Conservation (phyloP, 2,797 vertebrate genomes). For the Schizothorax lantsangensis region DNA sequence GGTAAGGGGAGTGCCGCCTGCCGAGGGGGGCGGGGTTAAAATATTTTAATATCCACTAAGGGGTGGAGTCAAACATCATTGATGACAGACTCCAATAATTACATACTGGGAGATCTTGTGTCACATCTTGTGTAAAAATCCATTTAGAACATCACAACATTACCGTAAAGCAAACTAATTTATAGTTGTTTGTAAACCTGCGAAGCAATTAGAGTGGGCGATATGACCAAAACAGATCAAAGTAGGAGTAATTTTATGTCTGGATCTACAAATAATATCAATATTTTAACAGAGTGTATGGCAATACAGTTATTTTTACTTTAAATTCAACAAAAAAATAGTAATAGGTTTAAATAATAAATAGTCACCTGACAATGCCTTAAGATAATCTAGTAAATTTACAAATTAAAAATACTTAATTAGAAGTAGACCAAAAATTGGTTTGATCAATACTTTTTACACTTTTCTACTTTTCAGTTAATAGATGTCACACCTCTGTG, state of each 20-base stretch:
- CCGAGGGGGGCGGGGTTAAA: constrained; percentile 70
- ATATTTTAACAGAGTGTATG: not conserved
- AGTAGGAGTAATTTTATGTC: not conserved
- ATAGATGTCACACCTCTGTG: not conserved
- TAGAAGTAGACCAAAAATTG: not conserved
- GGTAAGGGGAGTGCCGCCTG: constrained; percentile 99
- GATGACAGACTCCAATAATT: constrained; percentile 16
- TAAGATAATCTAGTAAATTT: not conserved
- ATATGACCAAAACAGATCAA: not conserved
- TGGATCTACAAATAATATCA: not conserved
- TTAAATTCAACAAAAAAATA: not conserved
- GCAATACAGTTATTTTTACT: not conserved
- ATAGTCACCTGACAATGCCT: not conserved
- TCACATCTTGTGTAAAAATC: not conserved
- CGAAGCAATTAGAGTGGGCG: not conserved
- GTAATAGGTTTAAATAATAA: not conserved
- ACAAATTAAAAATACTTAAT: not conserved
- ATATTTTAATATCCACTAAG: constrained; percentile 55
- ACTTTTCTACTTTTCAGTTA: not conserved
- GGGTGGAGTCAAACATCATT: constrained; percentile 60
- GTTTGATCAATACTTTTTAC: not conserved
- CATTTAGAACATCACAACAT: constrained; percentile 1
- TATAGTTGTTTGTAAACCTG: constrained; percentile 2
- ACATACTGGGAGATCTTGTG: constrained; percentile 32
- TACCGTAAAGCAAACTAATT: not conserved